Conservation (phyloP, 2,888 invertebrate species). For the Acleris emargana region DNA sequence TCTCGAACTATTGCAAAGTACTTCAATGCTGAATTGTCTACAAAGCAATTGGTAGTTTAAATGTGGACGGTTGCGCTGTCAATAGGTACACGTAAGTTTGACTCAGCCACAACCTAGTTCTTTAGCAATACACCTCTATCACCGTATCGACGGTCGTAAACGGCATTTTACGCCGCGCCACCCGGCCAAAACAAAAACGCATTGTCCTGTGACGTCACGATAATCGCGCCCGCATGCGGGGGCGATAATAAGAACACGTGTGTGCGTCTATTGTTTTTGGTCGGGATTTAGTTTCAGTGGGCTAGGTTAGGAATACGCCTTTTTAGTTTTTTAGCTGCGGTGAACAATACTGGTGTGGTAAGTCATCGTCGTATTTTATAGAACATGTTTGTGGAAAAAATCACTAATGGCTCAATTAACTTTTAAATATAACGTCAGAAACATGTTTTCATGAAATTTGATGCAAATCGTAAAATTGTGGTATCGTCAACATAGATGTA, state of each 20-base stretch:
- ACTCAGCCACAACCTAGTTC: neutral
- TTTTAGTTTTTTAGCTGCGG: constrained; percentile 10
- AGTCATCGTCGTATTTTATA: too few species aligned
- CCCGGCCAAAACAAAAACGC: constrained; percentile 39
- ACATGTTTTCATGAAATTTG: too few species aligned
- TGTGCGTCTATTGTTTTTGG: constrained; percentile 46
- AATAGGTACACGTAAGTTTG: too few species aligned
- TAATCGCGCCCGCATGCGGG: constrained; percentile 72
- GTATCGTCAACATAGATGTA: too few species aligned
- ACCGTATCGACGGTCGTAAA: neutral
- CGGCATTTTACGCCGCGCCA: constrained; percentile 16
- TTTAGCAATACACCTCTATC: neutral
- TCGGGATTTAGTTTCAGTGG: constrained; percentile 35
- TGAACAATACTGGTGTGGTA: neutral
- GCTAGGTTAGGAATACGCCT: constrained; percentile 27
- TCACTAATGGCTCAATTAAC: too few species aligned
- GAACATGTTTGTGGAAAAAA: too few species aligned
- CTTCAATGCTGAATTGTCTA: too few species aligned
- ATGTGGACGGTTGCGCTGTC: too few species aligned
- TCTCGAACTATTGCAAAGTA: too few species aligned
- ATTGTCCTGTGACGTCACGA: constrained; percentile 65
- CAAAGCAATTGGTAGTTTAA: too few species aligned
- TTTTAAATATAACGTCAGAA: too few species aligned
- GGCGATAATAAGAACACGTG: constrained; percentile 77
- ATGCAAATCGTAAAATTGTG: too few species aligned